Percentiles rank a stretch among this genome's conserved stretches.
phyloP scores from a whole-genome alignment of 2,797 vertebrate species.

The Sebastes diploproa region DNA sequence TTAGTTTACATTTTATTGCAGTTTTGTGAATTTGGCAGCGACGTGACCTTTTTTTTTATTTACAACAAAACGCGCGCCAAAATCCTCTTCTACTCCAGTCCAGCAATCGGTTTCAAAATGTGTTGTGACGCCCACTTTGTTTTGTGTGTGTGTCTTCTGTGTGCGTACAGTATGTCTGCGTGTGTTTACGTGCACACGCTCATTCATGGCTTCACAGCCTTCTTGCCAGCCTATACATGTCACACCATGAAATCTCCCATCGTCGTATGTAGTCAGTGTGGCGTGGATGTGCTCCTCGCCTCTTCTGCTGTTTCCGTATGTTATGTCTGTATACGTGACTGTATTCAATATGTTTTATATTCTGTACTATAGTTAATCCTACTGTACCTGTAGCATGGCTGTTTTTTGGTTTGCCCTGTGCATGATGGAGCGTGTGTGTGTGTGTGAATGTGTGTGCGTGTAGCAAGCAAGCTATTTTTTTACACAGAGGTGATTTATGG shows the following conservation, averaged over 20 bases:
- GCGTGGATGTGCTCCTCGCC: conserved; percentile 38
- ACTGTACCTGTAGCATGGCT: conserved; percentile 77
- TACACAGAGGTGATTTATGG: conserved; percentile 66
- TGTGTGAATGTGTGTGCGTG: neutral
- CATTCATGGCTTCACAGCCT: conserved; percentile 17
- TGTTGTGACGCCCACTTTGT: conserved; percentile 12
- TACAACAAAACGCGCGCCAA: neutral
- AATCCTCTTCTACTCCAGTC: neutral
- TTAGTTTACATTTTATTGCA: neutral
- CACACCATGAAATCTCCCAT: conserved; percentile 19
- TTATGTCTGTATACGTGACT: conserved; percentile 64
- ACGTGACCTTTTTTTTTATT: neutral
- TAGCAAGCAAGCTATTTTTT: conserved; percentile 56
- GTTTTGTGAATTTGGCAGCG: neutral
- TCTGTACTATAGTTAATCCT: conserved; percentile 76
- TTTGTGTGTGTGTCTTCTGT: conserved; percentile 1
- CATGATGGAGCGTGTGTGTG: conserved; percentile 47
- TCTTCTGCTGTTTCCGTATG: conserved; percentile 45
- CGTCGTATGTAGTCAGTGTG: conserved; percentile 16
- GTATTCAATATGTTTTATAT: conserved; percentile 70
- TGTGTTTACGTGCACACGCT: conserved; percentile 22
- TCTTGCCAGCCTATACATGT: conserved; percentile 52
- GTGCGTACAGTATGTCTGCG: conserved; percentile 6
- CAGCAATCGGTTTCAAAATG: neutral
- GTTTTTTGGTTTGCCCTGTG: conserved; percentile 66